Conservation (phyloP, 2,797 vertebrate genomes). For the Periophthalmus magnuspinnatus region DNA sequence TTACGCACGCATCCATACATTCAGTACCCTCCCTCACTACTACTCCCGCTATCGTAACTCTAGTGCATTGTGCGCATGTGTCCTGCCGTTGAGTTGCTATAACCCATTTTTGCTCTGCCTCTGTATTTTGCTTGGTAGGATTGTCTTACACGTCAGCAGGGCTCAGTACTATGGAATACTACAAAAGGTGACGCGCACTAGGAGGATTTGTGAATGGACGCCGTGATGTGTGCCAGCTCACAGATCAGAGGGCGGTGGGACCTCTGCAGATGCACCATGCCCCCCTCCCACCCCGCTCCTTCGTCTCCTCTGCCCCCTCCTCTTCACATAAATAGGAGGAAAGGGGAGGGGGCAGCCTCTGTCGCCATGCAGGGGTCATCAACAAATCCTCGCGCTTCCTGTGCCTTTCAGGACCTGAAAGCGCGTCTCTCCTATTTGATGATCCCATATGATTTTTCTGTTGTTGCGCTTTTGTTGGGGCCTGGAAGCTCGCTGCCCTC, state of each 20-base stretch:
- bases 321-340: conserved; percentile 64
- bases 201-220: conserved; percentile 86
- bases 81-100: conserved; percentile 69
- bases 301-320: conserved; percentile 51
- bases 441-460: conserved; percentile 65
- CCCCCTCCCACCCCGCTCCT: conserved; percentile 15
- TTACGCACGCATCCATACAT: conserved; percentile 23
- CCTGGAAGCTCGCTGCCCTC: conserved; percentile 41
- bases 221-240: conserved; percentile 79
- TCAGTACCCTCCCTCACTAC: conserved; percentile 20
- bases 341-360: conserved; percentile 25
- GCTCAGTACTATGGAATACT: conserved; percentile 66
- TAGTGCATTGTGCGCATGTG: conserved; percentile 70
- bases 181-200: conserved; percentile 75
- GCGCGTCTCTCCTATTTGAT: conserved; percentile 65
- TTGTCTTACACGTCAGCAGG: conserved; percentile 70
- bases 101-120: conserved; percentile 58
- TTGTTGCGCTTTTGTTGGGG: conserved; percentile 48
- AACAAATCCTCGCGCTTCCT: conserved; percentile 74
- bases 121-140: conserved; percentile 62
- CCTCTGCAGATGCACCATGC: conserved; percentile 79
- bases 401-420: conserved; percentile 69
- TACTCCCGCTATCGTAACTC: conserved; percentile 45
- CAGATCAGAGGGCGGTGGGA: conserved; percentile 76
- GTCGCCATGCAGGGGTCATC: conserved; percentile 73